Conservation (phyloP, 2,888 invertebrate species). For the Oasisia sp. region DNA sequence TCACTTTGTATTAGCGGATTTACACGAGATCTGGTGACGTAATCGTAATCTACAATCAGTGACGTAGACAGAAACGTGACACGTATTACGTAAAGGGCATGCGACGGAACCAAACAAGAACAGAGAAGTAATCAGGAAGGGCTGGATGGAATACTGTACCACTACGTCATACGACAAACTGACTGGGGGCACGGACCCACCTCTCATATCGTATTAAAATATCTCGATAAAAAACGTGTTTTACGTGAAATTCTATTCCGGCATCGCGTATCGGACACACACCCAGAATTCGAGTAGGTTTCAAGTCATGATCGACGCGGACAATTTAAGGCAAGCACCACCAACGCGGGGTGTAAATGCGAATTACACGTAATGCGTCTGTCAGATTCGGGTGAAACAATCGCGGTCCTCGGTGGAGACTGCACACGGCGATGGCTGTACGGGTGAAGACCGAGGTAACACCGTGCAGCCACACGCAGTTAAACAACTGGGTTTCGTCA, state of each 20-base stretch:
- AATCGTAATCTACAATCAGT: background rate
- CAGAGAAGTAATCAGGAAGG: background rate
- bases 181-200: background rate
- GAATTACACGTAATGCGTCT: background rate
- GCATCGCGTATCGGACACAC: background rate
- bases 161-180: background rate
- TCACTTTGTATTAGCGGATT: background rate
- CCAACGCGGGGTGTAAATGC: background rate
- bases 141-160: background rate
- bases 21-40: background rate
- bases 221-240: background rate
- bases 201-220: background rate
- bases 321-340: background rate
- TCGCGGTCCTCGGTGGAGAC: background rate
- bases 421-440: background rate
- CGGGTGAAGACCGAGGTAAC: background rate
- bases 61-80: background rate
- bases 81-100: background rate
- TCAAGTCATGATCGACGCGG: conserved; percentile 4
- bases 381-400: conserved; percentile 2
- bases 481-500: background rate
- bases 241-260: background rate
- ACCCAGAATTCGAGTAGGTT: background rate
- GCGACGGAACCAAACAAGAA: background rate
- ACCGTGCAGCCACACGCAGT: background rate